Conservation (phyloP, 1,140 invertebrate genomes). For the Saccostrea glomerata region DNA sequence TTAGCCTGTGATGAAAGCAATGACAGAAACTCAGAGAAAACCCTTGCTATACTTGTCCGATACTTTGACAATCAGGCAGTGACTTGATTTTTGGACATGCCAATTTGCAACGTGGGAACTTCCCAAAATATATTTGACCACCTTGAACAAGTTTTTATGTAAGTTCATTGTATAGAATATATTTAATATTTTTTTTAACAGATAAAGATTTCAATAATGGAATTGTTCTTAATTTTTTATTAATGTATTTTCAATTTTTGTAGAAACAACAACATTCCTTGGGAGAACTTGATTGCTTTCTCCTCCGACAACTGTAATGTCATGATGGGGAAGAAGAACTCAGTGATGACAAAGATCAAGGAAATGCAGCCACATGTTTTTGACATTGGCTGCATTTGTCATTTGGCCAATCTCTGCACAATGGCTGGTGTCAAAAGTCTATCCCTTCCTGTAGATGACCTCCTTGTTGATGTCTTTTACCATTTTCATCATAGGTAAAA, state of each 20-base stretch:
- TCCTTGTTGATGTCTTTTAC: constrained; percentile 52
- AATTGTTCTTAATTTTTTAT: not conserved
- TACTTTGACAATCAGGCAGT: constrained; percentile 22
- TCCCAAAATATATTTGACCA: constrained; percentile 32
- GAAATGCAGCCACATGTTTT: constrained; percentile 40
- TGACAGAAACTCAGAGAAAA: constrained; percentile 35
- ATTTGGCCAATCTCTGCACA: constrained; percentile 49
- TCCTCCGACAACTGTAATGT: constrained; percentile 53
- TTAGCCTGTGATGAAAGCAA: constrained; percentile 33
- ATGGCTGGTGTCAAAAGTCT: constrained; percentile 40
- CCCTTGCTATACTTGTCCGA: constrained; percentile 30
- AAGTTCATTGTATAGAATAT: no score
- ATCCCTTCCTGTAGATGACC: constrained; percentile 38
- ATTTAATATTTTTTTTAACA: no score
- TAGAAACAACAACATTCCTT: constrained; percentile 17
- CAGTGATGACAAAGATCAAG: constrained; percentile 50
- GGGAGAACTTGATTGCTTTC: constrained; percentile 38
- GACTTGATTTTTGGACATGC: constrained; percentile 37
- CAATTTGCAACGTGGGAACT: constrained; percentile 28
- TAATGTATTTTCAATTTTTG: not conserved
- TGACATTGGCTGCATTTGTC: constrained; percentile 57
- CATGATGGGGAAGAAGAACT: constrained; percentile 53
- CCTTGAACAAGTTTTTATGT: not conserved
- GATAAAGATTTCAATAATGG: no score
- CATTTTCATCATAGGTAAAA: constrained; percentile 45